Base-by-base conservation (phyloP, 2,888 invertebrate genomes). In the Polymixis lichenea region DNA sequence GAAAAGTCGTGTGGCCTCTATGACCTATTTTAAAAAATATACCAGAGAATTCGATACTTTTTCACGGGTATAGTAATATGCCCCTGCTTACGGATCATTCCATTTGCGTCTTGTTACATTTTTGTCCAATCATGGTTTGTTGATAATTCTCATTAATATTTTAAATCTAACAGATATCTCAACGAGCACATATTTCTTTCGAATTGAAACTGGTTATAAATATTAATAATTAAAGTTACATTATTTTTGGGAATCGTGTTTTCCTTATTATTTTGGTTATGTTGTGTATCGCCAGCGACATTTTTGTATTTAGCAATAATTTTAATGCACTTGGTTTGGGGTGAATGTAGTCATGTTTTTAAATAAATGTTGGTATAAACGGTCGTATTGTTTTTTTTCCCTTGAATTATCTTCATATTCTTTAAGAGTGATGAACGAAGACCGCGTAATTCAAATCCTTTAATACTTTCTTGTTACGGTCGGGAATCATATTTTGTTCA, bases 301-400 rank as follows among this genome's bases (percentile, higher is more conserved):
- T 89, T 83, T 89, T 91, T 93, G 87, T 93, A 91, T 91, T 91
- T 90, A 89, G 88, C 89, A 86, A 89, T 91, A 85, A 89, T 88
- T 90, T 89, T 90, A 91, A 91, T 93, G 95, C 96, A 96, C 95
- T 92, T 95, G 96, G 96, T 96, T 95, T 95, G 94, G 95, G 96
- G 94, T 95, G 96, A 94, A 93, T 94, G 95, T 95, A 95, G 94
- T 92, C 92, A 93, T 91, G 92, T 94, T 94, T 95, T 93, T 92
- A 91, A 94, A 95, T 95, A 95, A 95, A 94, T 91, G 91, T 94
- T 94, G 89, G 91, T 92, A 89, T 90, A 85, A 87, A 88, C 71
- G 78, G 71, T 70, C 0, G 74, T 69, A 46, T 78, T 84, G 70
- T 88, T 86, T 89, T 81, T n/a, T 72, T 60, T 19, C 15, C 8